Base-by-base conservation (phyloP, 2,797 vertebrate species). In the Myotis pilosus region DNA sequence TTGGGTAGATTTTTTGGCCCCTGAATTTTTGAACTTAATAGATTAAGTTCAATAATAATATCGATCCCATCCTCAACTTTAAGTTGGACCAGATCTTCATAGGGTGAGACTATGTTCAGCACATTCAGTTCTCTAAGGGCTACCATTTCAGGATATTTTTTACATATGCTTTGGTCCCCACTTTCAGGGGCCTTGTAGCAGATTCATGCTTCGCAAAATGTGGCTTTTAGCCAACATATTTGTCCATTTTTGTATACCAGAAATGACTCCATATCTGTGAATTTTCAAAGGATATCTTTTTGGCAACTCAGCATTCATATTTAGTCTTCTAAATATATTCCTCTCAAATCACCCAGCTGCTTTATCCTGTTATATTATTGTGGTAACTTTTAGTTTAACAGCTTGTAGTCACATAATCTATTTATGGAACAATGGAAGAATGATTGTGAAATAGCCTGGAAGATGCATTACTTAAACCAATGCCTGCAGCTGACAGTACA, bases 331-430 rank as follows among this genome's bases (percentile, higher is more conserved):
- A 79, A 79, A n/a, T 51, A 38, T 69, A 51, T 76, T 85, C 49
- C 44, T 78, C 68, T 80, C 64, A 95, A 92, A 88, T 92, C 49
- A 9, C 16, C 87, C 53, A 72, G n/a, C n/a, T 72, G 49, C 64
- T 94, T 92, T 83, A 80, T 79, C 82, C 41, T 41, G 47, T 95
- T 92, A 55, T 30, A 85, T 94, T 80, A 85, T 80, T 94, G 55
- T 3, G 36, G 36, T 88, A 95, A 92, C 89, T 95, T 96, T 88
- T 72, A 91, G 55, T 76, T 92, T 94, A 95, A 51, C 64, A 88
- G 87, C 57, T 89, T 96, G 15, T 94, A 72, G 83, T 93, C 84
- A 62, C 90, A 93, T 87, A 66, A 80, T 78, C 89, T 91, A 72
- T 79, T 93, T 95, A 80, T 84, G 75, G 82, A 92, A 88, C 66